Percentiles rank a stretch among this genome's conserved stretches.
These are phyloP conservation scores for Cenopis cana DNA, from an alignment of 2,888 invertebrate genomes.

Conservation along the genomic window DNA sequence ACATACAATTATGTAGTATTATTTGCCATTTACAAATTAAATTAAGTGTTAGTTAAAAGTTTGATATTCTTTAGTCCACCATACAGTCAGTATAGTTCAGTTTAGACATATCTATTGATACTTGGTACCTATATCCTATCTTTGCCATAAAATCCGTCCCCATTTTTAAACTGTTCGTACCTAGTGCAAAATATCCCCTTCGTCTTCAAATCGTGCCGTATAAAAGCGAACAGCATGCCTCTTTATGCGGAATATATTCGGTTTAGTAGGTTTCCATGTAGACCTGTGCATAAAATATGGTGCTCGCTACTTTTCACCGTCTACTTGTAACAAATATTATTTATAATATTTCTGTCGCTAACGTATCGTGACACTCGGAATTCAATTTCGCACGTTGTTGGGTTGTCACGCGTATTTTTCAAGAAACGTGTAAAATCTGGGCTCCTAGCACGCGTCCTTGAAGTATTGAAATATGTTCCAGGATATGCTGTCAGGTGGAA, in stretches of 20 bases:
- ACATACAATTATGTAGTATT: too few species aligned
- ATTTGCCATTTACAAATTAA: too few species aligned
- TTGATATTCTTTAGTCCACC: too few species aligned
- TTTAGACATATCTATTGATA: too few species aligned
- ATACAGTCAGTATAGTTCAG: too few species aligned
- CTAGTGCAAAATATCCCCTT: background rate
- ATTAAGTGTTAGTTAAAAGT: too few species aligned
- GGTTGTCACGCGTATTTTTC: conserved; percentile 19
- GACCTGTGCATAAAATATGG: conserved; percentile 76
- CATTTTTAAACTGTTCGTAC: background rate
- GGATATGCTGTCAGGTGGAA: too few species aligned
- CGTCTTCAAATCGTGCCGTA: conserved; percentile 44
- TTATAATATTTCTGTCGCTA: conserved; percentile 57
- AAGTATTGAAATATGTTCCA: background rate
- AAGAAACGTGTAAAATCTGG: background rate
- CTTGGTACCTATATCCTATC: too few species aligned
- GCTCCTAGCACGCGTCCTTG: background rate
- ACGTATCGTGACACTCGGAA: conserved; percentile 29
- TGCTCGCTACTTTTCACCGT: conserved; percentile 53
- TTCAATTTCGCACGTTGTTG: conserved; percentile 26
- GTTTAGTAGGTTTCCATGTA: conserved; percentile 74
- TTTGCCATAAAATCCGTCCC: background rate
- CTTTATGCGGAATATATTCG: conserved; percentile 73
- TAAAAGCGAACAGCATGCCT: conserved; percentile 55
- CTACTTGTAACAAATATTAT: conserved; percentile 52